Conservation (phyloP, 37 sponge, comb jelly and placozoan genomes). For the Lycopodina hypogea region DNA sequence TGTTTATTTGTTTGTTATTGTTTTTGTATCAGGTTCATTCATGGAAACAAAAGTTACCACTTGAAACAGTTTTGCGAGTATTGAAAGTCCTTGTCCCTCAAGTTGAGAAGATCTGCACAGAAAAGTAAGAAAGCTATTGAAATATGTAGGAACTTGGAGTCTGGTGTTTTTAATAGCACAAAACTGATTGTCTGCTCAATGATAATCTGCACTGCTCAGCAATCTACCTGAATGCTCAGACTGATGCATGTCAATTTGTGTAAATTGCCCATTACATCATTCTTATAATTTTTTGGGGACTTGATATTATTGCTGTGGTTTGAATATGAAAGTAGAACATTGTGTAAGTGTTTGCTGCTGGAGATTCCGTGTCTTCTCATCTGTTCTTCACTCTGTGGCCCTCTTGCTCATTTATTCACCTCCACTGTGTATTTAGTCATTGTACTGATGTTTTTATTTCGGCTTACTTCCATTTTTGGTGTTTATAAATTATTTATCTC, state of each 20-base stretch:
- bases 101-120: conserved; percentile 95
- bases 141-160: too few species aligned
- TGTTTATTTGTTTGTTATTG: too few species aligned
- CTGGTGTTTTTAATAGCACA: too few species aligned
- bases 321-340: too few species aligned
- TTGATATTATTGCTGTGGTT: too few species aligned
- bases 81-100: conserved; percentile 95
- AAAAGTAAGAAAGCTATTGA: conserved; percentile 65
- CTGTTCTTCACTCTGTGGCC: too few species aligned
- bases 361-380: too few species aligned
- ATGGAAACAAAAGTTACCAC: conserved; percentile 86
- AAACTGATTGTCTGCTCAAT: conserved; percentile 3
- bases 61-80: conserved; percentile 84
- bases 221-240: neutral
- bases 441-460: neutral
- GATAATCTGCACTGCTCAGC: too few species aligned
- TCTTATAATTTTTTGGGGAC: neutral
- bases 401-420: neutral
- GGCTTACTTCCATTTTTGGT: neutral
- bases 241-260: too few species aligned
- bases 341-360: too few species aligned
- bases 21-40: neutral
- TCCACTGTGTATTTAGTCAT: neutral
- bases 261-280: too few species aligned
- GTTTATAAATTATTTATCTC: too few species aligned